Evolutionary conservation across 1,140 invertebrate species (phyloP), one percentile per base, ranked within the genome.

Genomic region (Pomacea maculata): DNA sequence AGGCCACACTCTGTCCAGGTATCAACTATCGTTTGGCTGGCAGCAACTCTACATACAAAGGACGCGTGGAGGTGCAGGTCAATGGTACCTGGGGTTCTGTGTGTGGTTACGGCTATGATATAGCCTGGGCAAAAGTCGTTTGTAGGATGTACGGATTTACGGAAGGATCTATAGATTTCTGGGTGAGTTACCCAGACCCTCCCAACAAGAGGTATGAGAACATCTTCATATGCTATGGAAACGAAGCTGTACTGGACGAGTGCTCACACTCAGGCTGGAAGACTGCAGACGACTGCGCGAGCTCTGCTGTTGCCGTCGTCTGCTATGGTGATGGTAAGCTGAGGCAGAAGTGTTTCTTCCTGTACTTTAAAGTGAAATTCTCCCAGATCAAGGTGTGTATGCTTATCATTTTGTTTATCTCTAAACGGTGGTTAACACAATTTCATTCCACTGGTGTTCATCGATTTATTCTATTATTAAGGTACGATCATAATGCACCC

Each of bases 231-330:
- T 88, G 87, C 82, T 45, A 52, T 8, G 87, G 87, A 11, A 74
- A 71, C 10, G 87, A 88, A 78, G 81, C 70, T 4, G 82, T 63
- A 9, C 64, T 88, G 14, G 83, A 87, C 54, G 67, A 85, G 2
- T 88, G 87, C 78, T 82, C 85, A 67, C 87, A 87, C 72, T 81
- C 85, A 57, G 87, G 86, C 19, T 85, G 83, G 84, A 80, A 34
- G 12, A 54, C 73, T 17, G 74, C 34, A 25, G 67, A 67, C 21
- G 57, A 68, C 4, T 75, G 55, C 3, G 34, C 34, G 34, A 45
- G 34, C 86, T 4, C 2, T 45, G 7, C 1, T 14, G 52, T n/a
- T 17, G 55, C 73, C 52, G 73, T 75, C 52, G 11, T 21, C 10
- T 75, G 73, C 52, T 75, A 4, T 25, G 55, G 55, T 57, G 73